phyloP scores from a whole-genome alignment of 2,113 vertebrate genomes.

The Cisticola juncidis region DNA sequence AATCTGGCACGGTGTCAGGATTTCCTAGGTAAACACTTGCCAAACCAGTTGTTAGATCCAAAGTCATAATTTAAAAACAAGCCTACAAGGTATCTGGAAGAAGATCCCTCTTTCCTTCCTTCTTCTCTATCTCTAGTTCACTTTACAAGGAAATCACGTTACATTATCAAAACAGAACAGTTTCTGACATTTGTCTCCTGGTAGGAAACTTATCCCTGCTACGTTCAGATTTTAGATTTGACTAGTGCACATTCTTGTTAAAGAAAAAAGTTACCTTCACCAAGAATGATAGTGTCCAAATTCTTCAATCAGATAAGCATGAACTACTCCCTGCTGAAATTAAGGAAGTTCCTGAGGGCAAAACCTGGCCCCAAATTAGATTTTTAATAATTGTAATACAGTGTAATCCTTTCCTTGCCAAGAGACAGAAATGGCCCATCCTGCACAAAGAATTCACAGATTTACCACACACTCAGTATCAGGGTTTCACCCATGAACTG shows the following conservation, averaged over 20 bases:
- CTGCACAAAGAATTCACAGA: slow-evolving; percentile 1
- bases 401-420: slow-evolving; percentile 3
- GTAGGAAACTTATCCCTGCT: background rate
- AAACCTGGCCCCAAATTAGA: slow-evolving; percentile 30
- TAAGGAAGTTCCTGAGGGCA: slow-evolving; percentile 54
- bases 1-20: slow-evolving; percentile 72
- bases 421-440: slow-evolving; percentile 10
- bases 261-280: background rate
- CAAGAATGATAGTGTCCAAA: slow-evolving; percentile 14
- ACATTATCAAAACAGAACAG: slow-evolving; percentile 37
- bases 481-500: background rate
- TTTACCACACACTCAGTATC: background rate
- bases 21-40: slow-evolving; percentile 76
- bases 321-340: slow-evolving; percentile 5
- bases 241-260: background rate
- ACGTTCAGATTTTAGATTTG: background rate
- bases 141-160: slow-evolving; percentile 45
- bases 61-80: slow-evolving; percentile 77
- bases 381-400: slow-evolving; percentile 39
- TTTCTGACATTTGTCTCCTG: slow-evolving; percentile 9
- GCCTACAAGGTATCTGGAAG: slow-evolving; percentile 73
- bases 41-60: slow-evolving; percentile 77
- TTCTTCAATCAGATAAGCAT: slow-evolving; percentile 40
- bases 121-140: slow-evolving; percentile 20
- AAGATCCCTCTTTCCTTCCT: slow-evolving; percentile 62